These are phyloP conservation scores for Cervus canadensis DNA, from an alignment of 2,113 vertebrate species.

Conservation along the genomic window DNA sequence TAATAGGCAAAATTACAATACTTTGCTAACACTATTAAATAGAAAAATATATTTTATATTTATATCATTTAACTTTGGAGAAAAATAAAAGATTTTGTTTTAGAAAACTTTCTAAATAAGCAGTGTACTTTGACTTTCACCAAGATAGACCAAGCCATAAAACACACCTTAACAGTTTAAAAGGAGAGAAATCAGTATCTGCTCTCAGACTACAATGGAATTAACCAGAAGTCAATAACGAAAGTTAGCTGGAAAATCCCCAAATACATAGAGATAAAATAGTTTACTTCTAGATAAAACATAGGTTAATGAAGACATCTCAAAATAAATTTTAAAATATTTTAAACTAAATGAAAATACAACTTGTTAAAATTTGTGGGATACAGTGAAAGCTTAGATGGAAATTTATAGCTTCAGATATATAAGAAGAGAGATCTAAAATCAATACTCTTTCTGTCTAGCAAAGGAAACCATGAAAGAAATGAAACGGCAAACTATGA, in stretches of 20 bases:
- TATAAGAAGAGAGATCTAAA: not conserved
- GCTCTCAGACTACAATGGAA: not conserved
- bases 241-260: not conserved
- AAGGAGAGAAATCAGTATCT: not conserved
- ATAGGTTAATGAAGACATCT: not conserved
- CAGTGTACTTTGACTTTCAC: not conserved
- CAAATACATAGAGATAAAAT: not conserved
- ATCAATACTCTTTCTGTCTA: not conserved
- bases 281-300: not conserved
- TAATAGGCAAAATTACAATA: not conserved
- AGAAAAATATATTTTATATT: not conserved
- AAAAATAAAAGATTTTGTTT: not conserved
- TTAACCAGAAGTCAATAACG: not conserved
- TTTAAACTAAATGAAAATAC: not conserved
- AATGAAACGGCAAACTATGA: not conserved
- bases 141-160: not conserved
- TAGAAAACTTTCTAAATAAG: not conserved
- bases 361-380: not conserved
- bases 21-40: not conserved
- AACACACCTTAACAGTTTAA: not conserved
- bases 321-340: not conserved
- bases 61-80: not conserved
- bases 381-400: not conserved
- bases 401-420: not conserved
- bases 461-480: not conserved